These are phyloP conservation scores for Synergus umbraculus DNA, from an alignment of 2,888 invertebrate genomes.

Conservation along the genomic window DNA sequence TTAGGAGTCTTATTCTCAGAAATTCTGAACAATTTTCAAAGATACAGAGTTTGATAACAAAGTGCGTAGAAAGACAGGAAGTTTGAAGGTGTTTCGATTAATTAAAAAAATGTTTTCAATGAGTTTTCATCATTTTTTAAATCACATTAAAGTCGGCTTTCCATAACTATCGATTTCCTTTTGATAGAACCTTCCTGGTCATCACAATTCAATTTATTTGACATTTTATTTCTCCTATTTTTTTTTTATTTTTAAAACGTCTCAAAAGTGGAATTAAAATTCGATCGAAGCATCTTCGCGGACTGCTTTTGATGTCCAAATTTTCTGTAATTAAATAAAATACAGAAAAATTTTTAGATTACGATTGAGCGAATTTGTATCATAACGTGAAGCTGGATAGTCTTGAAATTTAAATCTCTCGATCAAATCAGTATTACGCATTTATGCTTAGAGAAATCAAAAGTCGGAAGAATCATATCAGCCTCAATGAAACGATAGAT, in stretches of 20 bases:
- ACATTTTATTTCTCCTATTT: no score
- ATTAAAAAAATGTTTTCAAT: not conserved
- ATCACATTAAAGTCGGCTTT: no score
- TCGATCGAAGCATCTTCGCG: not conserved
- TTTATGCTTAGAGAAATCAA: constrained; percentile 64
- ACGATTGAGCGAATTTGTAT: constrained; percentile 29
- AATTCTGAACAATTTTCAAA: not conserved
- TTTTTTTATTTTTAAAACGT: no score
- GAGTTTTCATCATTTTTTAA: no score
- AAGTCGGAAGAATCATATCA: constrained; percentile 70
- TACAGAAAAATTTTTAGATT: not conserved
- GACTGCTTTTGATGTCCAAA: not conserved
- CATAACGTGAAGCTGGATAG: constrained; percentile 49
- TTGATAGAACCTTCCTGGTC: no score
- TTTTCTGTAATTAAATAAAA: not conserved
- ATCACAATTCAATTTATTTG: no score
- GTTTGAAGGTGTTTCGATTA: not conserved
- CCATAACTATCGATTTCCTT: no score
- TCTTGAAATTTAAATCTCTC: constrained; percentile 63
- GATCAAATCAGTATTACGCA: constrained; percentile 71
- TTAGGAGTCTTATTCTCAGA: not conserved
- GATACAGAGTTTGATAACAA: not conserved
- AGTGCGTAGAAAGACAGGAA: not conserved
- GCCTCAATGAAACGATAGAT: constrained; percentile 52
- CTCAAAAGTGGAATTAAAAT: not conserved